Evolutionary conservation across 2,797 vertebrate genomes (phyloP).

Genomic region (Atherinosoma microstoma): DNA sequence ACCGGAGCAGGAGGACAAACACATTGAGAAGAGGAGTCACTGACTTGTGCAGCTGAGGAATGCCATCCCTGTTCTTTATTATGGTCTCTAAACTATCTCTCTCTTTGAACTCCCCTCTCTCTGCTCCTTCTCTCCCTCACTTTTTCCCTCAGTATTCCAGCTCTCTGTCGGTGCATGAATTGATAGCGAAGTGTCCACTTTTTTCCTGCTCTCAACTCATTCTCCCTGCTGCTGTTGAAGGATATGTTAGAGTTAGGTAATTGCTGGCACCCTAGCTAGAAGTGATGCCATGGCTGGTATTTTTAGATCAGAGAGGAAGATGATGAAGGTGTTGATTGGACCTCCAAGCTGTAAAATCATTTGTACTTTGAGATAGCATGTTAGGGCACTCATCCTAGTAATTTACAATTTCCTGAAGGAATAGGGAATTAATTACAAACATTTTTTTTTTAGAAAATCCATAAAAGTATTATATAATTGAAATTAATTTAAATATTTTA

Average conservation of each 20-base stretch:
- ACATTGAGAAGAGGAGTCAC: slow-evolving; percentile 23
- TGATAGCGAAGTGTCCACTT: slow-evolving; percentile 13
- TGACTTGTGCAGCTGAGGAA: neutral
- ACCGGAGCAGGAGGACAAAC: slow-evolving; percentile 30
- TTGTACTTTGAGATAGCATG: slow-evolving; percentile 34
- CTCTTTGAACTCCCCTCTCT: neutral
- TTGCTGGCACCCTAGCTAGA: slow-evolving; percentile 45
- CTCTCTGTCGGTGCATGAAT: slow-evolving; percentile 17
- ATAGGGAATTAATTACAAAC: neutral
- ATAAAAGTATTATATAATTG: neutral
- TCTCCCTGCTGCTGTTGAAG: slow-evolving; percentile 34
- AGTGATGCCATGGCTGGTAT: slow-evolving; percentile 54
- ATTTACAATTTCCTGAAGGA: slow-evolving; percentile 41
- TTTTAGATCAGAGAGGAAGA: slow-evolving; percentile 63
- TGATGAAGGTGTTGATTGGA: slow-evolving; percentile 73
- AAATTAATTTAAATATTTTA: neutral
- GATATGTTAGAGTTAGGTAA: slow-evolving; percentile 46
- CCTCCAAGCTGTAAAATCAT: slow-evolving; percentile 59
- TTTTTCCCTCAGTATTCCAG: slow-evolving; percentile 4
- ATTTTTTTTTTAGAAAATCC: neutral
- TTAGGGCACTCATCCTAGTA: slow-evolving; percentile 24
- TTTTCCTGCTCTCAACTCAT: slow-evolving; percentile 45
- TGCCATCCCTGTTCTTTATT: slow-evolving; percentile 37
- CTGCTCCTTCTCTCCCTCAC: neutral
- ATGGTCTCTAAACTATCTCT: slow-evolving; percentile 24